These are phyloP conservation scores for Chelidonichthys spinosus DNA, from an alignment of 2,797 vertebrate genomes.

Conservation along the genomic window DNA sequence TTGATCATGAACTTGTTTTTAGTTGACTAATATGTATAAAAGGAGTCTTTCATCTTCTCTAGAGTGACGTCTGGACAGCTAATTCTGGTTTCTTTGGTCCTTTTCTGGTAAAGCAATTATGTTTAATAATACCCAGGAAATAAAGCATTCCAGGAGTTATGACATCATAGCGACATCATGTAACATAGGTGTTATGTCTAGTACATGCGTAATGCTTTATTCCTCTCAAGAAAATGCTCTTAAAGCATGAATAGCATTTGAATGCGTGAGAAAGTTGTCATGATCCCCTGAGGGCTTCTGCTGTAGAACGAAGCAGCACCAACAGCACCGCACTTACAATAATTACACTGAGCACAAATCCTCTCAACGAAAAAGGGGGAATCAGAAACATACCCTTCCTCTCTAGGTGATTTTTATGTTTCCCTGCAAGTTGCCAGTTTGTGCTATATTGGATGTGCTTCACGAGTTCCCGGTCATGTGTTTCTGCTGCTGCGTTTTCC, in stretches of 20 bases:
- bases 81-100: too few relatives aligned
- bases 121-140: too few relatives aligned
- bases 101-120: too few relatives aligned
- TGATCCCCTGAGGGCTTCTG: background rate
- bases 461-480: background rate
- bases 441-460: background rate
- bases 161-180: too few relatives aligned
- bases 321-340: background rate
- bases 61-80: too few relatives aligned
- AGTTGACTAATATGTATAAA: too few relatives aligned
- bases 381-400: background rate
- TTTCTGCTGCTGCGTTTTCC: background rate
- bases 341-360: background rate
- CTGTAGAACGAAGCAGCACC: background rate
- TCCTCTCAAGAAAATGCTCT: background rate
- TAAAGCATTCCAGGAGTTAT: too few relatives aligned
- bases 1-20: too few relatives aligned
- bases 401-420: background rate
- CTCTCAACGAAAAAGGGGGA: constrained; percentile 1
- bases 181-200: background rate
- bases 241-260: background rate
- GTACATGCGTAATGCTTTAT: background rate
- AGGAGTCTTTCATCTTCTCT: too few relatives aligned
- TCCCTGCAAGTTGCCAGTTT: background rate
- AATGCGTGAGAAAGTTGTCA: constrained; percentile 3